A percentile compares a stretch with the other conserved stretches of the same genome.
Conservation (phyloP, 2,888 invertebrate species). For the Malthinus flaveolus region DNA sequence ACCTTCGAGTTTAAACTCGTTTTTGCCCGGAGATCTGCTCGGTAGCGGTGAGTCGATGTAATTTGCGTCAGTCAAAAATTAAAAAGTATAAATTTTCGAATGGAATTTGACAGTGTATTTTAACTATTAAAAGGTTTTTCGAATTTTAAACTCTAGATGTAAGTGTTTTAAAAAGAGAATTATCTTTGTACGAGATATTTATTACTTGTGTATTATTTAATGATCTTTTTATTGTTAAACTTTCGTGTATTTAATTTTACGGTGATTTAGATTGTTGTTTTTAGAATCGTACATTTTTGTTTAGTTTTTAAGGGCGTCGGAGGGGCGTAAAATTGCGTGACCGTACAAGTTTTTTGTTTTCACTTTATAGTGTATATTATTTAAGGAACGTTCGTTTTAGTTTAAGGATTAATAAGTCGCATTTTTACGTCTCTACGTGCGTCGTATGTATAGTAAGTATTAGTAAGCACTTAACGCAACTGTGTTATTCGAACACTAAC, state of each 20-base stretch:
- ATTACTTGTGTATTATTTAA: constrained; percentile 36
- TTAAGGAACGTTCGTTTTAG: constrained; percentile 15
- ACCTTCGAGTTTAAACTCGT: constrained; percentile 83
- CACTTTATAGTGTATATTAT: constrained; percentile 15
- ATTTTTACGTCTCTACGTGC: constrained; percentile 31
- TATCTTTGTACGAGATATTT: constrained; percentile 31
- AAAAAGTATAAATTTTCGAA: constrained; percentile 9
- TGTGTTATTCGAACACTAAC: constrained; percentile 33
- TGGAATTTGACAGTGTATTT: constrained; percentile 20
- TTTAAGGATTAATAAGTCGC: constrained; percentile 18
- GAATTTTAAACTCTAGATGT: constrained; percentile 26
- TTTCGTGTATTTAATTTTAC: constrained; percentile 35
- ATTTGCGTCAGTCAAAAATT: constrained; percentile 38
- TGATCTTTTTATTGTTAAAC: constrained; percentile 36
- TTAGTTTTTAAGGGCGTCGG: constrained; percentile 21
- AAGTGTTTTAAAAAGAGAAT: constrained; percentile 25
- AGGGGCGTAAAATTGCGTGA: constrained; percentile 24
- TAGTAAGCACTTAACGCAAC: constrained; percentile 31
- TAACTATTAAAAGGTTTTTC: constrained; percentile 21
- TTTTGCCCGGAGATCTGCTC: constrained; percentile 85
- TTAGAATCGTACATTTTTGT: constrained; percentile 33
- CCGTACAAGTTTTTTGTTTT: constrained; percentile 16
- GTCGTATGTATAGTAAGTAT: constrained; percentile 23
- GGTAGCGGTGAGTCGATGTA: constrained; percentile 82
- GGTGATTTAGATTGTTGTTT: constrained; percentile 35